Conservation (phyloP, 2,113 vertebrate genomes). For the Puntigrus tetrazona region DNA sequence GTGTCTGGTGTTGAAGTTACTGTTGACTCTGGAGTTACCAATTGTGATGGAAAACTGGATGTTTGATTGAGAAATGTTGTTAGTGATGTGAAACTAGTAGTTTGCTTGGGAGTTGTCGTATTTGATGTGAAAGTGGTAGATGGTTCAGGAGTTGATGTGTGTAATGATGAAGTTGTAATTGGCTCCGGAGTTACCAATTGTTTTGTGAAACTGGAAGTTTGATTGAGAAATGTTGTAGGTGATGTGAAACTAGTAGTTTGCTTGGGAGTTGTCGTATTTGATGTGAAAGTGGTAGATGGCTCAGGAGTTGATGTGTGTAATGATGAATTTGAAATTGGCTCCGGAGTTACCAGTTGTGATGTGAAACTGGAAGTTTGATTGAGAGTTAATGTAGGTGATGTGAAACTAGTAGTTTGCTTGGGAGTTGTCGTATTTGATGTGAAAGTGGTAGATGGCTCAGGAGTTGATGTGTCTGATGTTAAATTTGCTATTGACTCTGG, state of each 20-base stretch:
- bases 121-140: not conserved
- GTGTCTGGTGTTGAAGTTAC: no score
- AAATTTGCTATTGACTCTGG: not conserved
- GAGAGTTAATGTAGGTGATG: not conserved
- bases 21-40: no score
- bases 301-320: no score
- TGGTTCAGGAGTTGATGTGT: not conserved
- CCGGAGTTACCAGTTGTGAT: no score
- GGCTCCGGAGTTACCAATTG: no score
- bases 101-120: not conserved
- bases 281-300: not conserved
- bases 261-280: not conserved
- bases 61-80: not conserved
- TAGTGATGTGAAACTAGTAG: not conserved
- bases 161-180: accelerated
- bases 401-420: not conserved
- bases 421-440: not conserved
- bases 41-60: not conserved
- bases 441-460: not conserved
- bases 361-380: not conserved
- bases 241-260: not conserved
- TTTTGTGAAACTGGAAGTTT: no score
- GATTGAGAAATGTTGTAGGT: no score
- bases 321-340: no score
- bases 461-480: not conserved